phyloP scores from a whole-genome alignment of 2,797 vertebrate species.

The Sebastes elongatus region DNA sequence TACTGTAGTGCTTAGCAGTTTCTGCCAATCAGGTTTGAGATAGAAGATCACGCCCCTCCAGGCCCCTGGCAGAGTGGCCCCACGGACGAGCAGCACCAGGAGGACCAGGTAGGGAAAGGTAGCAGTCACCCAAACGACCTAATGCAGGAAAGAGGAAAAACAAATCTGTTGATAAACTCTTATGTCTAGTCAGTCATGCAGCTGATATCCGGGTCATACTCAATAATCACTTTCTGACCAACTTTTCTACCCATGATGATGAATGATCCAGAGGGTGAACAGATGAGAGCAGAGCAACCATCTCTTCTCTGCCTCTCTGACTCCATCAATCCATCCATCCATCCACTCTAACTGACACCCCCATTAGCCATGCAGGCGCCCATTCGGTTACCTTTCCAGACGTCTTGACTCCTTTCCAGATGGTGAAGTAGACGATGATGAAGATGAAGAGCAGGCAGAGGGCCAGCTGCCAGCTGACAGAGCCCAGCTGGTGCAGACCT shows the following conservation, averaged over 20 bases:
- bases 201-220: neutral
- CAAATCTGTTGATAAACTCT: neutral
- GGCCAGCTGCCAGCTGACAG: conserved; percentile 94
- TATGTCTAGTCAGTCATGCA: neutral
- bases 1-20: conserved; percentile 92
- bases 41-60: conserved; percentile 98
- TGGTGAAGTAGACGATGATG: conserved; percentile 97
- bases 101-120: conserved; percentile 96
- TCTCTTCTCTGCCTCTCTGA: neutral
- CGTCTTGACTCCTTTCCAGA: conserved; percentile 99
- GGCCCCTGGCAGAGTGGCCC: conserved; percentile 95
- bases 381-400: conserved; percentile 92
- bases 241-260: conserved; percentile 11
- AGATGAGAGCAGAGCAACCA: conserved; percentile 5
- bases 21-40: conserved; percentile 94
- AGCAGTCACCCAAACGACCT: conserved; percentile 99
- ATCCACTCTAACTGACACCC: conserved; percentile 50
- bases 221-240: conserved; percentile 3
- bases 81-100: conserved; percentile 90
- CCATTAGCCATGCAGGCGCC: conserved; percentile 58
- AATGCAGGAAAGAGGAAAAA: neutral
- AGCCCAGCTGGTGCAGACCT: conserved; percentile 93
- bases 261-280: conserved; percentile 25
- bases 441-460: conserved; percentile 97
- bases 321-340: conserved; percentile 30